Conservation (phyloP, 2,797 vertebrate species). For the Myotis pilosus region DNA sequence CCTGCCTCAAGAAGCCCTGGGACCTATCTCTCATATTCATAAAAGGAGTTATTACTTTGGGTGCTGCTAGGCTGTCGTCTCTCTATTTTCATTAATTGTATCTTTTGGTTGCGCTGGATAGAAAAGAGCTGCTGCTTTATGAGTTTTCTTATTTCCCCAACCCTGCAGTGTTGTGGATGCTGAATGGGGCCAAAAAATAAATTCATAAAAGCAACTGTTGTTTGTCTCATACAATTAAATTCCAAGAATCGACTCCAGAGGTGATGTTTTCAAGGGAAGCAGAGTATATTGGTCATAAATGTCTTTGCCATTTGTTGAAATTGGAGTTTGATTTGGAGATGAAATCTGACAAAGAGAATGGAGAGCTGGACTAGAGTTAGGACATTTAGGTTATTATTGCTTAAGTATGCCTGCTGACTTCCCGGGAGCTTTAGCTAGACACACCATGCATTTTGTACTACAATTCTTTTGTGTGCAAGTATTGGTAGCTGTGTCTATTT, state of each 20-base stretch:
- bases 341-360: constrained; percentile 61
- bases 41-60: constrained; percentile 69
- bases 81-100: constrained; percentile 73
- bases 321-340: constrained; percentile 68
- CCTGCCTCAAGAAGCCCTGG: not conserved
- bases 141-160: constrained; percentile 72
- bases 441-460: not conserved
- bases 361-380: not conserved
- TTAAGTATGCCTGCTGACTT: not conserved
- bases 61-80: constrained; percentile 14
- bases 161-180: constrained; percentile 40
- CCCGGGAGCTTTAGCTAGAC: not conserved
- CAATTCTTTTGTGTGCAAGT: not conserved
- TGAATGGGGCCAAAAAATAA: constrained; percentile 45
- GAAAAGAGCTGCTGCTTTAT: constrained; percentile 59
- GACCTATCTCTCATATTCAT: constrained; percentile 66
- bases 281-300: constrained; percentile 66
- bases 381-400: constrained; percentile 46
- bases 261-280: constrained; percentile 59
- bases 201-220: constrained; percentile 65
- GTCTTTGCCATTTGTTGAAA: constrained; percentile 68
- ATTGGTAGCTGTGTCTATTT: not conserved
- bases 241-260: constrained; percentile 57
- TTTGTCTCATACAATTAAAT: constrained; percentile 75
- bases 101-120: constrained; percentile 39